Percentiles rank a stretch among this genome's conserved stretches.
Conservation (phyloP, 1,140 invertebrate species). For the Zelostemma sp. region DNA sequence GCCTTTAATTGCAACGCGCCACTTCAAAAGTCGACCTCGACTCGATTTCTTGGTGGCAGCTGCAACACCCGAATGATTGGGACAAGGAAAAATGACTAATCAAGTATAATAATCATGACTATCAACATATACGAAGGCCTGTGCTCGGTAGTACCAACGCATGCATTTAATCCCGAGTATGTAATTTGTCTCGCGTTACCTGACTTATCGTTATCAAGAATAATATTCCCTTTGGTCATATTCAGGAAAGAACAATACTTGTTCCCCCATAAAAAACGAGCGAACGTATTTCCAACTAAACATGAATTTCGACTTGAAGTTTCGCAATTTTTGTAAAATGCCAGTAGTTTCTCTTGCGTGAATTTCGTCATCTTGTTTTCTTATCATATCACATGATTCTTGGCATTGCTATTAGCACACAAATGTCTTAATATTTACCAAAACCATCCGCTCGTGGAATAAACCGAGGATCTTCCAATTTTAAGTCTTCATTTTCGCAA, state of each 20-base stretch:
- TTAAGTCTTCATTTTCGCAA: neutral
- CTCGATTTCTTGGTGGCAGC: conserved; percentile 37
- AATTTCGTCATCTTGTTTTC: conserved; percentile 19
- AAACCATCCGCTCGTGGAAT: conserved; percentile 8
- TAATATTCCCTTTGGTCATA: conserved; percentile 6
- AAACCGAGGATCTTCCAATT: conserved; percentile 20
- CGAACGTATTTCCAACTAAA: neutral
- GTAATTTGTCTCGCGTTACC: conserved; percentile 17
- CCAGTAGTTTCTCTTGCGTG: conserved; percentile 4
- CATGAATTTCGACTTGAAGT: neutral
- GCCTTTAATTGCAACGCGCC: conserved; percentile 43
- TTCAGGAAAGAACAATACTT: neutral
- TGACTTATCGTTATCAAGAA: conserved; percentile 19
- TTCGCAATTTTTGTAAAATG: conserved; percentile 2
- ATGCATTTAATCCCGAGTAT: neutral
- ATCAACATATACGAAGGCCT: conserved; percentile 23
- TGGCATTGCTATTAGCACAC: neutral
- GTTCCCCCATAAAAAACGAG: neutral
- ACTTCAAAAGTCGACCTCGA: conserved; percentile 45
- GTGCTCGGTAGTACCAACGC: too few relatives aligned
- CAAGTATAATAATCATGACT: conserved; percentile 44
- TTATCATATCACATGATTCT: conserved; percentile 24
- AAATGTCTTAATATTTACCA: conserved; percentile 8
- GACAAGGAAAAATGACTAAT: conserved; percentile 51
- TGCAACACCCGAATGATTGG: conserved; percentile 48